Conservation (phyloP, 2,888 invertebrate species). For the Elegia similella region DNA sequence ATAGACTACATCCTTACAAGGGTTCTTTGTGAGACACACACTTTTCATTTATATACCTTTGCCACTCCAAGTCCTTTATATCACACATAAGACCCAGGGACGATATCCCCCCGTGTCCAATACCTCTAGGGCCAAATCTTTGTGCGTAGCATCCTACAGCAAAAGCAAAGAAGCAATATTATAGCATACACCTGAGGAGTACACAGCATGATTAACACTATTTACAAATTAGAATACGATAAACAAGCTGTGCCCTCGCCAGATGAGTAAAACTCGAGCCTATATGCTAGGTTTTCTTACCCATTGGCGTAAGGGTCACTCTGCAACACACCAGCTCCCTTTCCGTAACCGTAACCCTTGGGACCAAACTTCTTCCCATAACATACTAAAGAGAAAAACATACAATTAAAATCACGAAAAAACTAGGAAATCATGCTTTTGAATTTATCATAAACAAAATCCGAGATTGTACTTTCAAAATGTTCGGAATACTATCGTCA, state of each 20-base stretch:
- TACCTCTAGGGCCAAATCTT: conserved; percentile 96
- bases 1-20: conserved; percentile 45
- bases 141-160: conserved; percentile 95
- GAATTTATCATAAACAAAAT: conserved; percentile 8
- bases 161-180: conserved; percentile 69
- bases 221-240: not conserved
- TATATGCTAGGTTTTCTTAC: conserved; percentile 80
- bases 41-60: conserved; percentile 84
- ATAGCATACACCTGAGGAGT: conserved; percentile 57
- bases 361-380: conserved; percentile 98
- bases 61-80: conserved; percentile 88
- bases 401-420: conserved; percentile 43
- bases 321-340: conserved; percentile 96
- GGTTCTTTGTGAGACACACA: conserved; percentile 37
- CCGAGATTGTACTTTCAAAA: not conserved
- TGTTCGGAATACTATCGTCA: not conserved
- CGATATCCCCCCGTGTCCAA: conserved; percentile 95
- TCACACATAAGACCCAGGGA: conserved; percentile 92
- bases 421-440: conserved; percentile 29
- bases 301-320: conserved; percentile 93
- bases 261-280: conserved; percentile 57
- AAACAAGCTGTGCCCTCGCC: conserved; percentile 62
- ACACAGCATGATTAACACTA: conserved; percentile 44
- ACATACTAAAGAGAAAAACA: conserved; percentile 87
- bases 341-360: conserved; percentile 98